Conservation (phyloP, 2,797 vertebrate genomes). For the Galaxias olidus region DNA sequence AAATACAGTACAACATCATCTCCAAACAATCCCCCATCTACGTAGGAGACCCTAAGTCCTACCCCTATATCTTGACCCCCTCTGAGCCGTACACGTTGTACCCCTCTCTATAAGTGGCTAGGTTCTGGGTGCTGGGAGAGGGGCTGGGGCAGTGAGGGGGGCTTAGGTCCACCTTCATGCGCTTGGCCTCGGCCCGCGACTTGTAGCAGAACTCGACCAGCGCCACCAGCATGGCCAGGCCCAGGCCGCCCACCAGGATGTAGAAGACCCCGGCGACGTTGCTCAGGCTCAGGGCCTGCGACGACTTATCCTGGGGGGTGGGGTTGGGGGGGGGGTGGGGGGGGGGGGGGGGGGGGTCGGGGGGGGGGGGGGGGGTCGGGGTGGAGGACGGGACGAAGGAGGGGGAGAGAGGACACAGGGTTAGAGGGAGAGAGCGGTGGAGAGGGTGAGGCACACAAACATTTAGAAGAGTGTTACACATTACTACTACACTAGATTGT, state of each 20-base stretch:
- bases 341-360: too few species aligned
- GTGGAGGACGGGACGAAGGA: slow-evolving; percentile 9
- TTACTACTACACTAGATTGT: too few species aligned
- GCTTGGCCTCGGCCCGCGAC: slow-evolving; percentile 99
- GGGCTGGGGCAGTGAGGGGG: slow-evolving; percentile 96
- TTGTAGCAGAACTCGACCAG: slow-evolving; percentile 99
- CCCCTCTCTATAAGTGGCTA: slow-evolving; percentile 99
- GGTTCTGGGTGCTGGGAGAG: slow-evolving; percentile 99
- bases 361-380: slow-evolving; percentile 4
- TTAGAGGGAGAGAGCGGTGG: slow-evolving; percentile 3
- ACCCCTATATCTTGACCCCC: slow-evolving; percentile 99
- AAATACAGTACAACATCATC: neutral
- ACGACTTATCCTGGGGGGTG: slow-evolving; percentile 91
- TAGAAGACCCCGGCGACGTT: slow-evolving; percentile 99
- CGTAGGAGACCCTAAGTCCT: slow-evolving; percentile 92
- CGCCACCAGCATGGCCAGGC: slow-evolving; percentile 99
- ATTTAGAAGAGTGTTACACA: neutral
- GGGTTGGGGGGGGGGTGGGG: too few species aligned
- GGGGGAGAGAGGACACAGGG: neutral
- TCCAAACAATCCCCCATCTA: slow-evolving; percentile 83
- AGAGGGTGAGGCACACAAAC: slow-evolving; percentile 1
- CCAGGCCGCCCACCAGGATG: slow-evolving; percentile 99
- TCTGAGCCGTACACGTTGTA: slow-evolving; percentile 99
- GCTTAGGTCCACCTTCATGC: slow-evolving; percentile 99
- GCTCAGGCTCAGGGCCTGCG: slow-evolving; percentile 98